phyloP scores from a whole-genome alignment of 1,140 invertebrate genomes.

The Steinernema feltiae region DNA sequence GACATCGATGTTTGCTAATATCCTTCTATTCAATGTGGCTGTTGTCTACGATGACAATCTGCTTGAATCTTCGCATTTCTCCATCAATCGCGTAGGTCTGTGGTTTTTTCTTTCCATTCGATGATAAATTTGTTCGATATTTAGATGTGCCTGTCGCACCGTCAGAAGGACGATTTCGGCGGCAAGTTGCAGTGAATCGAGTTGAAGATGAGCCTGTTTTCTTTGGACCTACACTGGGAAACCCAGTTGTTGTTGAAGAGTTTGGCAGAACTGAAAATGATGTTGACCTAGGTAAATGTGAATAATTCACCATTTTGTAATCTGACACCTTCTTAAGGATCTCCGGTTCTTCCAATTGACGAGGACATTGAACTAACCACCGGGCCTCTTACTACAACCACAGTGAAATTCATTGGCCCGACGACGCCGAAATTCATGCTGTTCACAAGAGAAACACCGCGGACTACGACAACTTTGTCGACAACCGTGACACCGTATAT shows the following conservation, averaged over 20 bases:
- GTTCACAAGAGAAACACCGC: conserved; percentile 19
- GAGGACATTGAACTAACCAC: conserved; percentile 28
- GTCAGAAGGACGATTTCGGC: neutral
- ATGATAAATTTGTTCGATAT: too few species aligned
- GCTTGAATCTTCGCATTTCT: conserved; percentile 23
- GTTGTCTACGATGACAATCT: conserved; percentile 26
- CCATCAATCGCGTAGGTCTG: conserved; percentile 8
- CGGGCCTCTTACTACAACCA: neutral
- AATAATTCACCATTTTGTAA: conserved; percentile 15
- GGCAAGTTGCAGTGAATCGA: neutral
- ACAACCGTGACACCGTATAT: conserved; percentile 1
- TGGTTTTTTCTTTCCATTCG: too few species aligned
- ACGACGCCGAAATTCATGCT: conserved; percentile 21
- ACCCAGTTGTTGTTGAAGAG: neutral
- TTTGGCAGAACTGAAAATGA: neutral
- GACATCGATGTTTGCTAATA: conserved; percentile 24
- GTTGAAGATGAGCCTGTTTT: neutral
- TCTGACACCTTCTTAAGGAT: conserved; percentile 17
- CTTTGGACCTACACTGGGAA: neutral
- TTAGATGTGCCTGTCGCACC: neutral
- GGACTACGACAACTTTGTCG: conserved; percentile 17
- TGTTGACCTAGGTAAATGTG: conserved; percentile 8
- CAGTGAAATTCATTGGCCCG: neutral
- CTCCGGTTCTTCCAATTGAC: neutral
- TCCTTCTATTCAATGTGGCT: conserved; percentile 27